phyloP scores from a whole-genome alignment of 2,113 vertebrate species.

The Sterrhoptilus dennistouni region DNA sequence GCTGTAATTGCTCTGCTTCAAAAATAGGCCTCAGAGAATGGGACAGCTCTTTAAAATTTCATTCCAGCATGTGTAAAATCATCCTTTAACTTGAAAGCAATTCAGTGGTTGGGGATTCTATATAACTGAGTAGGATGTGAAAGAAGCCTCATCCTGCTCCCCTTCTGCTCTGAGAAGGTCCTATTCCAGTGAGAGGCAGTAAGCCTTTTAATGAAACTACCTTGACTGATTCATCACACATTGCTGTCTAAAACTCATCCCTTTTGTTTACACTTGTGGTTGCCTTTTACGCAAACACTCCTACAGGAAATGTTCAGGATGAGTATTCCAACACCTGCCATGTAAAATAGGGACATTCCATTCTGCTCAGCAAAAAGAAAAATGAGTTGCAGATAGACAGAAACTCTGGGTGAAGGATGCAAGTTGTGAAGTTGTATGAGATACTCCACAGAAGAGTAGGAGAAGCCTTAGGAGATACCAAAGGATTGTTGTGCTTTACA shows the following conservation, averaged over 20 bases:
- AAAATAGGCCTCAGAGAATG: constrained; percentile 43
- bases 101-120: background rate
- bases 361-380: background rate
- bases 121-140: background rate
- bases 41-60: constrained; percentile 33
- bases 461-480: background rate
- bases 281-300: constrained; percentile 30
- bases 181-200: background rate
- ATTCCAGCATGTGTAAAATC: constrained; percentile 32
- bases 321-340: constrained; percentile 1
- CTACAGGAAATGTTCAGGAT: background rate
- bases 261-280: constrained; percentile 48
- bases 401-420: background rate
- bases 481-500: background rate
- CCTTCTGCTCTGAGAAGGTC: background rate
- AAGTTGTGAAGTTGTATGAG: background rate
- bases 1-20: constrained; percentile 45
- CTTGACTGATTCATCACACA: constrained; percentile 43
- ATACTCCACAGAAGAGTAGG: background rate
- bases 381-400: background rate
- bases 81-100: constrained; percentile 48
- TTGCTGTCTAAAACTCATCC: constrained; percentile 29
- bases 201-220: background rate
- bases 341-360: background rate
- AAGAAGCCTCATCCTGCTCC: background rate